Evolutionary conservation across 2,888 invertebrate genomes (phyloP).

Genomic region (Gryllus longicercus): DNA sequence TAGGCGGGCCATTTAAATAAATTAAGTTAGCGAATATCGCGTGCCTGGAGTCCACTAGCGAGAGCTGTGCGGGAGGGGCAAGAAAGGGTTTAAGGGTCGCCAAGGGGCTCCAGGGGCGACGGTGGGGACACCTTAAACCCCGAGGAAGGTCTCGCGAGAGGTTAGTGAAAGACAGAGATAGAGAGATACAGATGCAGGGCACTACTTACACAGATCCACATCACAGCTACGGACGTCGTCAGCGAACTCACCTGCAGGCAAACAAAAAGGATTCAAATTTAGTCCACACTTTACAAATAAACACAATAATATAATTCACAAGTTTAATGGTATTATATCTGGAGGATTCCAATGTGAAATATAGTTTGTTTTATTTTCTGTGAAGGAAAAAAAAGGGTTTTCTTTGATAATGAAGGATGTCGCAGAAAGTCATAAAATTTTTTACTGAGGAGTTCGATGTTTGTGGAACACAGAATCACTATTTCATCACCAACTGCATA

Average conservation of each 20-base stretch:
- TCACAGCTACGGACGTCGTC: slow-evolving; percentile 1
- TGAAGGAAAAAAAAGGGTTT: too few relatives aligned
- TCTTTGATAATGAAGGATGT: too few relatives aligned
- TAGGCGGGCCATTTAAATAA: slow-evolving; percentile 32
- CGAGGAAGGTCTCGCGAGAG: background rate
- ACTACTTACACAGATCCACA: slow-evolving; percentile 17
- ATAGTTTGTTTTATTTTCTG: too few relatives aligned
- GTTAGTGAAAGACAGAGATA: background rate
- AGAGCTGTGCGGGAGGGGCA: background rate
- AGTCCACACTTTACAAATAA: too few relatives aligned
- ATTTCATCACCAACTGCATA: too few relatives aligned
- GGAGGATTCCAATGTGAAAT: too few relatives aligned
- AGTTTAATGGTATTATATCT: too few relatives aligned
- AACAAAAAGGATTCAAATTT: background rate
- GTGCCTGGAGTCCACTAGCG: background rate
- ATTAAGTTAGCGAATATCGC: slow-evolving; percentile 33
- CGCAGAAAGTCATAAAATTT: too few relatives aligned
- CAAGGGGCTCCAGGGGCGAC: background rate
- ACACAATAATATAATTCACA: too few relatives aligned
- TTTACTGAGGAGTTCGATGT: too few relatives aligned
- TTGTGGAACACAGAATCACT: too few relatives aligned
- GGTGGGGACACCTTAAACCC: background rate
- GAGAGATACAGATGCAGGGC: slow-evolving; percentile 9
- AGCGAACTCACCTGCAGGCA: background rate
- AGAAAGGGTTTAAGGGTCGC: slow-evolving; percentile 18